phyloP scores from a whole-genome alignment of 2,888 invertebrate species.

The Belgica antarctica region DNA sequence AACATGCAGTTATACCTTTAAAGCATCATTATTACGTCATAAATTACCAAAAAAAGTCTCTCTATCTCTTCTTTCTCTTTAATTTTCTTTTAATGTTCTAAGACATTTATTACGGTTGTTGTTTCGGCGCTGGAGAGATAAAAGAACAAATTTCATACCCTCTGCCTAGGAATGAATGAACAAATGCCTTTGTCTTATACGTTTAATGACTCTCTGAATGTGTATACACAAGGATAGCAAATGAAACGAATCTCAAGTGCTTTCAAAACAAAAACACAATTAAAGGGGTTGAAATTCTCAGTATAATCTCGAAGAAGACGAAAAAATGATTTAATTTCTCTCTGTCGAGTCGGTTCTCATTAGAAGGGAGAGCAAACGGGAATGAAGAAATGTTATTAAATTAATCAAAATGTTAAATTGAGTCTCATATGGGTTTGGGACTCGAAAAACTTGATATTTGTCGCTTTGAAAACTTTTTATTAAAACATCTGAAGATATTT shows the following conservation, averaged over 20 bases:
- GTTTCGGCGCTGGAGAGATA: slow-evolving; percentile 7
- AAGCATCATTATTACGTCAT: slow-evolving; percentile 36
- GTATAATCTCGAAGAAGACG: neutral
- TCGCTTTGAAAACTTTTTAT: too few species aligned
- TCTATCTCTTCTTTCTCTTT: slow-evolving; percentile 9
- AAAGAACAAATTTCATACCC: slow-evolving; percentile 16
- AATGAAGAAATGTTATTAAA: slow-evolving; percentile 27
- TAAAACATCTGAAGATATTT: too few species aligned
- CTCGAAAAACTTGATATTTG: neutral
- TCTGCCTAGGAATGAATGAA: neutral
- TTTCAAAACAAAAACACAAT: slow-evolving; percentile 30
- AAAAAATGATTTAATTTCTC: slow-evolving; percentile 20
- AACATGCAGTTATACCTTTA: neutral
- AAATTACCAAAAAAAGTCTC: slow-evolving; percentile 17
- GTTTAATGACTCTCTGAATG: slow-evolving; percentile 27
- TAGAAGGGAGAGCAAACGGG: neutral
- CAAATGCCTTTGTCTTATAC: slow-evolving; percentile 1
- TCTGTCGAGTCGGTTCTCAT: slow-evolving; percentile 8
- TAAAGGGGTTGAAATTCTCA: slow-evolving; percentile 31
- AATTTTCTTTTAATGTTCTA: slow-evolving; percentile 34
- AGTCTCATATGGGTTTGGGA: slow-evolving; percentile 14
- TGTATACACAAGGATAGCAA: slow-evolving; percentile 13
- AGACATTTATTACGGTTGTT: slow-evolving; percentile 35
- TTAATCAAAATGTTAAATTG: slow-evolving; percentile 29
- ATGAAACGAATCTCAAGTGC: slow-evolving; percentile 21